Conservation (phyloP, 1,140 invertebrate species). For the Gryllus bimaculatus region DNA sequence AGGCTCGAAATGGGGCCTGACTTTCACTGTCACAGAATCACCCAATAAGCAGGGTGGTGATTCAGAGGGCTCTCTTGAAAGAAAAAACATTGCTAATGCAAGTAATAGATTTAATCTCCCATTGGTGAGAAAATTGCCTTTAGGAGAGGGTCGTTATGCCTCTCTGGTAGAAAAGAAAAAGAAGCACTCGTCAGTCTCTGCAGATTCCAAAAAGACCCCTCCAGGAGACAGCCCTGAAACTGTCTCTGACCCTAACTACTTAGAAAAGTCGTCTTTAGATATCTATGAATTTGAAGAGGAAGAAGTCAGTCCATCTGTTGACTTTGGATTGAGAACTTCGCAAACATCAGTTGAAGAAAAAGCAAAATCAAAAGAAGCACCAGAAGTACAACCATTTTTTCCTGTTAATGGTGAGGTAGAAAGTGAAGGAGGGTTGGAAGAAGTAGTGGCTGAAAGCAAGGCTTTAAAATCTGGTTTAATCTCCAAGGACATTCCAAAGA, state of each 20-base stretch:
- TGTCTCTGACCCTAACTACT: neutral
- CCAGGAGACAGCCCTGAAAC: too few relatives aligned
- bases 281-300: constrained; percentile 16
- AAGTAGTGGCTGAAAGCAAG: neutral
- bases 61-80: neutral
- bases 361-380: neutral
- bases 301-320: neutral
- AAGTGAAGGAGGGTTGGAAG: too few relatives aligned
- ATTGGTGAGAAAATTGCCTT: constrained; percentile 4
- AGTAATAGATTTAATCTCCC: constrained; percentile 1
- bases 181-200: neutral
- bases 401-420: too few relatives aligned
- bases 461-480: neutral
- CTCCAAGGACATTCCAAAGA: neutral
- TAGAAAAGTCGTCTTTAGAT: neutral
- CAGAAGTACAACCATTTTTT: too few relatives aligned
- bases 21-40: neutral
- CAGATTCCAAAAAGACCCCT: neutral
- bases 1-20: neutral
- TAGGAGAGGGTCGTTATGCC: neutral
- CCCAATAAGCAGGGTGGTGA: neutral
- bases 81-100: neutral
- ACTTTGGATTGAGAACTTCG: neutral
- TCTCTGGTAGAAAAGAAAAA: constrained; percentile 13
- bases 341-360: neutral